phyloP scores from a whole-genome alignment of 2,888 invertebrate species.

The Lithophane leautieri region DNA sequence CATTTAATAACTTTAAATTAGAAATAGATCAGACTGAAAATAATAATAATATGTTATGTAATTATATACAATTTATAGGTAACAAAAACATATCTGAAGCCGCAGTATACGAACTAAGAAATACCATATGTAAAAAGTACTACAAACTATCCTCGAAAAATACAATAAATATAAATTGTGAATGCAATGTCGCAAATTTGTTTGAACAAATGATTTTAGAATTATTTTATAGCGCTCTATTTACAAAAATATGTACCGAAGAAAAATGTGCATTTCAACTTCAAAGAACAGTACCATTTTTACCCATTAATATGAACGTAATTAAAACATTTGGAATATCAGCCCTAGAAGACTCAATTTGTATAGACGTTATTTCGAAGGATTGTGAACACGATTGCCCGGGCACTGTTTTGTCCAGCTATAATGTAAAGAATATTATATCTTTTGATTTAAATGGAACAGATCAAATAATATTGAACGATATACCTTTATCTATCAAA shows the following conservation, averaged over 20 bases:
- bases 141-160: constrained; percentile 41
- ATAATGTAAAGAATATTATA: constrained; percentile 43
- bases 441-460: constrained; percentile 45
- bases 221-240: constrained; percentile 41
- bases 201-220: constrained; percentile 41
- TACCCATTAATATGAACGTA: constrained; percentile 40
- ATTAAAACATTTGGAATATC: constrained; percentile 43
- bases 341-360: constrained; percentile 42
- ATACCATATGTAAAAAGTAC: constrained; percentile 43
- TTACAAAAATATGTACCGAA: constrained; percentile 43
- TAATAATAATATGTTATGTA: constrained; percentile 37
- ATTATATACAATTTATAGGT: constrained; percentile 37
- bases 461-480: constrained; percentile 40
- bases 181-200: constrained; percentile 38
- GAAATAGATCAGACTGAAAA: constrained; percentile 39
- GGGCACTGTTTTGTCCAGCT: constrained; percentile 42
- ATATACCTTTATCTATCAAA: constrained; percentile 42
- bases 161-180: constrained; percentile 42
- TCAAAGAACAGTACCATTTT: constrained; percentile 40
- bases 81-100: constrained; percentile 38
- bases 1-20: constrained; percentile 39
- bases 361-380: constrained; percentile 41
- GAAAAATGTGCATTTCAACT: constrained; percentile 43
- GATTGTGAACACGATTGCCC: constrained; percentile 43
- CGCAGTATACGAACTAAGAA: constrained; percentile 39